Evolutionary conservation across 2,888 invertebrate species (phyloP).

Genomic region (Drosophila testacea): DNA sequence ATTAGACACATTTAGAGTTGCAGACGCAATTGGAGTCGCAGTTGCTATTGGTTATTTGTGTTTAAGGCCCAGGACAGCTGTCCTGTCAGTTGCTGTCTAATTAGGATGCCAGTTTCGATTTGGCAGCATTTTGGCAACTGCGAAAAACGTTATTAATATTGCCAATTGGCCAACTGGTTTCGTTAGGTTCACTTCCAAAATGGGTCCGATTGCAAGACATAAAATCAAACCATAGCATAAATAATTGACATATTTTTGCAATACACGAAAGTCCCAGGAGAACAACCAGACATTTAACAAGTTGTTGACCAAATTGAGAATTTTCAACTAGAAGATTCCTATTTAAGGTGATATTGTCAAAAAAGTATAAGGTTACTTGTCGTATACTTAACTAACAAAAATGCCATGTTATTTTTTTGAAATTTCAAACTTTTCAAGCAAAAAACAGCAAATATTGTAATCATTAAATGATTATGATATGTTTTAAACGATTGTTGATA

Average conservation of each 20-base stretch:
- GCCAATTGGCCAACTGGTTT: conserved; percentile 13
- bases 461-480: no score
- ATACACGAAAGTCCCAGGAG: not conserved
- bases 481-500: no score
- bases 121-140: conserved; percentile 32
- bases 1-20: conserved; percentile 66
- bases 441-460: no score
- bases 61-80: conserved; percentile 52
- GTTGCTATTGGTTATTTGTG: conserved; percentile 16
- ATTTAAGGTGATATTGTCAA: not conserved
- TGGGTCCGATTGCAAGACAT: conserved; percentile 18
- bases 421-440: no score
- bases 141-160: conserved; percentile 67
- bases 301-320: not conserved
- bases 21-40: conserved; percentile 12
- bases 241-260: conserved; percentile 35
- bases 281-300: not conserved
- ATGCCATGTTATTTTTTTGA: no score
- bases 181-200: not conserved
- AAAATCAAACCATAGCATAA: conserved; percentile 33
- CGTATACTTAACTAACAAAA: not conserved
- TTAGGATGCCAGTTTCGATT: conserved; percentile 65
- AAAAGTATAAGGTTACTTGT: not conserved
- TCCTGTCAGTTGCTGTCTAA: conserved; percentile 55
- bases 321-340: not conserved